Evolutionary conservation across 2,888 invertebrate genomes (phyloP), one percentile per base, ranked within the genome.

Genomic region (Prenolepis imparis): DNA sequence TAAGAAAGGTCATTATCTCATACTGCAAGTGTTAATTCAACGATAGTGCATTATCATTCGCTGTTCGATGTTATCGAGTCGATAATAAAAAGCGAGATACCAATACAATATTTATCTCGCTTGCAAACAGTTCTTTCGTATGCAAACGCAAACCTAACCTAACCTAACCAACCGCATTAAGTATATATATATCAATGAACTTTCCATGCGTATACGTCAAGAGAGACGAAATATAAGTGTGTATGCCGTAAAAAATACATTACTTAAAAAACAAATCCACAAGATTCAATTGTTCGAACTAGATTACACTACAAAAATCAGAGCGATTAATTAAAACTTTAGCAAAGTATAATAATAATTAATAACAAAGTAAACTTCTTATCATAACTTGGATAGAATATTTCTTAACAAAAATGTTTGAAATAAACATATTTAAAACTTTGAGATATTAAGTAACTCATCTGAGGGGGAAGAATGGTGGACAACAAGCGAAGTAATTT

Each of bases 1-100:
- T 84, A 84, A 82, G 77, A 66, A 64, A 64, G 52, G 78, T 84
- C 74, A 80, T 80, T 83, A 83, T 85, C 80, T 83, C 55, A 64
- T 66, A 57, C 64, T 48, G 44, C 55, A 77, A 83, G 77, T 80
- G 83, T 83, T 67, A 82, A 67, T 67, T 66, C 57, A 44, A 83
- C 82, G 86, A 84, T 72, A 44, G 15, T 24, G 64, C 75, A 81
- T 81, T 68, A 78, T 64, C 39, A 28, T 32, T 12, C 36, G 57
- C 12, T 28, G n/a, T 55, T 74, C 59, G 67, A 80, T 67, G 28
- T 63, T 83, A 84, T 82, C 77, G 74, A 75, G 63, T 77, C 64
- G 70, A 70, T 59, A 82, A 66, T 75, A 74, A 61, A 24, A 61
- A 48, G 48, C 55, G 36, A n/a, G 36, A 68, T 78, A 77, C 68